A percentile compares a stretch with the other conserved stretches of the same genome.
Conservation (phyloP, 2,888 invertebrate species). For the Drosophila phalerata region DNA sequence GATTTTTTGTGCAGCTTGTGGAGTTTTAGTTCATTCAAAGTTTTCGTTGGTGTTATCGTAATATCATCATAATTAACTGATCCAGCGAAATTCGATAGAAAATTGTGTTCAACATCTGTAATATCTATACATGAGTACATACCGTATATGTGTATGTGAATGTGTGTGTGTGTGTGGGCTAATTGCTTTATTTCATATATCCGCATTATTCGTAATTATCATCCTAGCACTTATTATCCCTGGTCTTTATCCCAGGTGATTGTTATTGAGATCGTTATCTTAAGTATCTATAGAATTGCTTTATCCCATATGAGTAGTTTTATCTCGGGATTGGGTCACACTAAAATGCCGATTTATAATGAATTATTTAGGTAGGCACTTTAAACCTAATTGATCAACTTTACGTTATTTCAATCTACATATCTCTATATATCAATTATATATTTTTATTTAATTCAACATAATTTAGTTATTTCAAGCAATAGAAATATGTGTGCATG, state of each 20-base stretch:
- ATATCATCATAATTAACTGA: slow-evolving; percentile 22
- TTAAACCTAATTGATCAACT: not conserved
- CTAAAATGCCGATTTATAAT: not conserved
- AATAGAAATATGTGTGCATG: slow-evolving; percentile 5
- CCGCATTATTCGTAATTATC: slow-evolving; percentile 1
- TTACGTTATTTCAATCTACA: not conserved
- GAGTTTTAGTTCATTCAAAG: slow-evolving; percentile 51
- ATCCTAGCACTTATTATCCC: not conserved
- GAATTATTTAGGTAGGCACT: slow-evolving; percentile 1
- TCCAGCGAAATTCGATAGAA: slow-evolving; percentile 25
- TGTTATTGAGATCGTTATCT: not conserved
- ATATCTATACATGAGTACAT: not conserved
- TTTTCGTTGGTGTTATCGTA: slow-evolving; percentile 60
- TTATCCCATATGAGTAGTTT: not conserved
- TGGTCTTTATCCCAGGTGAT: slow-evolving; percentile 1
- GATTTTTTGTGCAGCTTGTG: slow-evolving; percentile 89
- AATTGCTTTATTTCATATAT: not conserved
- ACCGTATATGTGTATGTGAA: not conserved
- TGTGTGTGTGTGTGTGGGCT: not conserved
- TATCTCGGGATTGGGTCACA: not conserved
- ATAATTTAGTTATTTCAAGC: not conserved
- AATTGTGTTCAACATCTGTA: slow-evolving; percentile 22
- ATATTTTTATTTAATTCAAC: not conserved
- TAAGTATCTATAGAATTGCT: slow-evolving; percentile 1
- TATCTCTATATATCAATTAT: not conserved